Conservation (phyloP, 1,140 invertebrate species). For the Centruroides sculpturatus region DNA sequence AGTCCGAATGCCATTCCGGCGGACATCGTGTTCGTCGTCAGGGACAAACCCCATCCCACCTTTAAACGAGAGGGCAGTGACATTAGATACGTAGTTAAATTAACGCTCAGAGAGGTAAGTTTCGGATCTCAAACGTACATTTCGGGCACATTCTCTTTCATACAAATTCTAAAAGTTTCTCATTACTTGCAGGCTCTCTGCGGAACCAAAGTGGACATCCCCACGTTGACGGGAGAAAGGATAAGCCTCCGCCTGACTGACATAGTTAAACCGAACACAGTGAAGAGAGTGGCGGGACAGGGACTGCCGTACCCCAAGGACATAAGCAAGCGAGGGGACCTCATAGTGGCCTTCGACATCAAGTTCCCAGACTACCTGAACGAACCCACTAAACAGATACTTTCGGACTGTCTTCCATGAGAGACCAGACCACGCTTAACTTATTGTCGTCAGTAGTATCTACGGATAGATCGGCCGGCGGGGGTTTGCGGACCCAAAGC, state of each 20-base stretch:
- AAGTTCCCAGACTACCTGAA: slow-evolving; percentile 64
- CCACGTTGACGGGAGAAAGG: slow-evolving; percentile 75
- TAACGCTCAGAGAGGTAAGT: slow-evolving; percentile 76
- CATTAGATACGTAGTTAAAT: slow-evolving; percentile 76
- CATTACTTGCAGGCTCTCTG: slow-evolving; percentile 60
- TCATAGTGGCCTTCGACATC: slow-evolving; percentile 94
- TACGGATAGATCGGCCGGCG: too few species aligned
- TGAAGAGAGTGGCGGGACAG: slow-evolving; percentile 78
- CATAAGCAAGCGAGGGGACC: slow-evolving; percentile 74
- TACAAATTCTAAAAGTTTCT: background rate
- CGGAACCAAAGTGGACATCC: slow-evolving; percentile 76
- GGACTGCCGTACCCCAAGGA: slow-evolving; percentile 94
- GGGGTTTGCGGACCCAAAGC: too few species aligned
- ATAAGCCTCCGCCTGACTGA: slow-evolving; percentile 73
- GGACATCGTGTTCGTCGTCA: slow-evolving; percentile 97
- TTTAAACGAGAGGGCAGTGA: slow-evolving; percentile 95
- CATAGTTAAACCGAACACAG: slow-evolving; percentile 69
- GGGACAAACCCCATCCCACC: slow-evolving; percentile 86
- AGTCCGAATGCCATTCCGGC: slow-evolving; percentile 90
- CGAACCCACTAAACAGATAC: background rate
- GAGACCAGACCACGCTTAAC: too few species aligned
- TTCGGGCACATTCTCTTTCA: too few species aligned
- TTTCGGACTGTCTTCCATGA: background rate
- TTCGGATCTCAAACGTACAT: background rate
- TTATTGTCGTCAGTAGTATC: too few species aligned